Conservation (phyloP, 2,888 invertebrate species). For the Acanthacorydalis orientalis region DNA sequence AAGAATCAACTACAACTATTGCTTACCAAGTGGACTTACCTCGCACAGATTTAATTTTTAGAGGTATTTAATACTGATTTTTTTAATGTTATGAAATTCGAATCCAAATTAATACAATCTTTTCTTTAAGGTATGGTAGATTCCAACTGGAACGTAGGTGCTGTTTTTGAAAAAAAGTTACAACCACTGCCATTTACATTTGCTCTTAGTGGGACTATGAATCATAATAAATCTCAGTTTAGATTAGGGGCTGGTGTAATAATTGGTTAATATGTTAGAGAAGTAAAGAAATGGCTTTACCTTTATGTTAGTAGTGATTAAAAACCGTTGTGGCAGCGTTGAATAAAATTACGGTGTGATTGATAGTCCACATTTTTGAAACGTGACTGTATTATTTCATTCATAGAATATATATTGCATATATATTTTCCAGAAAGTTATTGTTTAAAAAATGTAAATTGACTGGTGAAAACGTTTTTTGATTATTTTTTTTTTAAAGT, state of each 20-base stretch:
- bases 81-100: not conserved
- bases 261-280: constrained; percentile 49
- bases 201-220: constrained; percentile 79
- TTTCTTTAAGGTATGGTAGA: constrained; percentile 64
- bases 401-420: too few species aligned
- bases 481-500: too few species aligned
- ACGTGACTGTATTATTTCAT: too few species aligned
- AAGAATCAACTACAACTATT: constrained; percentile 79
- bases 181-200: constrained; percentile 87
- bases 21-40: constrained; percentile 93
- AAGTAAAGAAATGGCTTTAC: too few species aligned
- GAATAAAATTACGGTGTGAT: too few species aligned
- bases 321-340: too few species aligned
- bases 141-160: constrained; percentile 85
- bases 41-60: constrained; percentile 84
- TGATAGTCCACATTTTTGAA: too few species aligned
- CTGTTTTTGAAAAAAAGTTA: constrained; percentile 85
- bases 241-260: constrained; percentile 88
- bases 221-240: constrained; percentile 84
- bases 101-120: not conserved
- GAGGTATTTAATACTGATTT: constrained; percentile 42
- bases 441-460: too few species aligned
- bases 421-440: too few species aligned
- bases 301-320: too few species aligned
- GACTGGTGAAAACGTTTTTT: too few species aligned